Conservation (phyloP, 2,888 invertebrate genomes). For the Abscondita cerata region DNA sequence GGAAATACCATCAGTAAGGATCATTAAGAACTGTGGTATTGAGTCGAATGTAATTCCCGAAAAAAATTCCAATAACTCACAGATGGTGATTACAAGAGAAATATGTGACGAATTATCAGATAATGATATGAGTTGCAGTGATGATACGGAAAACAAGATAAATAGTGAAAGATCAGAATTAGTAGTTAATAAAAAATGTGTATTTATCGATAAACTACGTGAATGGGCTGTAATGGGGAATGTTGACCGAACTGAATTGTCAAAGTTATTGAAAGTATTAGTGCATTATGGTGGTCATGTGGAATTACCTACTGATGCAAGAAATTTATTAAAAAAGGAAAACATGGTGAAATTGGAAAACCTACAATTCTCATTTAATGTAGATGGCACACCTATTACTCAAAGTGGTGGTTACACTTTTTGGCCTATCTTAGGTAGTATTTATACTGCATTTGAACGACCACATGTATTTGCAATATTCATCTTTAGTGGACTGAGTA, state of each 20-base stretch:
- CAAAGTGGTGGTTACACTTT: constrained; percentile 15
- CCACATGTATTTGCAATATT: constrained; percentile 15
- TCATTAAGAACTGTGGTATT: too few species aligned
- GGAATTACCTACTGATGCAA: neutral
- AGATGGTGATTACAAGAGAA: too few species aligned
- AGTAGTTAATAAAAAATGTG: too few species aligned
- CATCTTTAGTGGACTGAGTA: constrained; percentile 11
- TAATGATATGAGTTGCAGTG: too few species aligned
- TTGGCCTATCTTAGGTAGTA: constrained; percentile 25
- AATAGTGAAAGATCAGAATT: too few species aligned
- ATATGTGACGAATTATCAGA: too few species aligned
- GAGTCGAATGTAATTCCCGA: too few species aligned
- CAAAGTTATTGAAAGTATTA: neutral
- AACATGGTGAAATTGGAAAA: neutral
- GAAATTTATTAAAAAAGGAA: neutral
- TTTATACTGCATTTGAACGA: constrained; percentile 11
- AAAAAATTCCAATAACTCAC: too few species aligned
- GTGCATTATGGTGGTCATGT: neutral
- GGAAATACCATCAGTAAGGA: too few species aligned
- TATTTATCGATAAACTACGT: neutral
- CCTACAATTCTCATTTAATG: constrained; percentile 9
- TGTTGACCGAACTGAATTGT: neutral
- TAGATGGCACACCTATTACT: constrained; percentile 20
- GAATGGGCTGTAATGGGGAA: neutral
- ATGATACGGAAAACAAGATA: too few species aligned